Evolutionary conservation across 2,113 vertebrate genomes (phyloP).

Genomic region (Coptodon rendalli): DNA sequence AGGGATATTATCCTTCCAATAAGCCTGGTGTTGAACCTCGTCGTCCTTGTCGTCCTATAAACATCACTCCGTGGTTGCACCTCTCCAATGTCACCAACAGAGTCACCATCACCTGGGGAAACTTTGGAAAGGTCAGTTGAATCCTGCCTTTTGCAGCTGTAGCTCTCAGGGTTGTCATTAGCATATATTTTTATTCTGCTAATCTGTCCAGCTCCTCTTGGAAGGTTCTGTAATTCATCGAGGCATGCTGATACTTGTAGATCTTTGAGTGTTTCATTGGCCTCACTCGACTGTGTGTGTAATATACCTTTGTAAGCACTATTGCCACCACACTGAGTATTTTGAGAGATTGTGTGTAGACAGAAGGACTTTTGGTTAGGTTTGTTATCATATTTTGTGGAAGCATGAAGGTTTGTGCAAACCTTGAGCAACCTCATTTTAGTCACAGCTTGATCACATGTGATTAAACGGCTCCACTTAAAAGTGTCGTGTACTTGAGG

Average conservation of each 20-base stretch:
- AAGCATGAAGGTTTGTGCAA: neutral
- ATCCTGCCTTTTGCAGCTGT: neutral
- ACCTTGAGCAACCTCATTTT: neutral
- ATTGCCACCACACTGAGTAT: neutral
- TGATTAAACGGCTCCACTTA: neutral
- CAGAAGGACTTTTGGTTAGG: neutral
- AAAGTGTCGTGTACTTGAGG: neutral
- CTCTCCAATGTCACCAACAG: slow-evolving; percentile 89
- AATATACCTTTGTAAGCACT: neutral
- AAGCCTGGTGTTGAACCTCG: slow-evolving; percentile 97
- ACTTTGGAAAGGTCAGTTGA: slow-evolving; percentile 89
- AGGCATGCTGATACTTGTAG: neutral
- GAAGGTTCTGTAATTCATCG: neutral
- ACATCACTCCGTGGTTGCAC: slow-evolving; percentile 97
- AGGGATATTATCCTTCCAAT: slow-evolving; percentile 98
- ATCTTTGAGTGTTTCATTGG: neutral
- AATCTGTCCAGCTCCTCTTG: neutral
- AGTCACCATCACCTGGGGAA: slow-evolving; percentile 95
- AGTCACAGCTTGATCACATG: neutral
- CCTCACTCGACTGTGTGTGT: neutral
- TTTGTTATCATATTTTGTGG: neutral
- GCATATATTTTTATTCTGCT: neutral
- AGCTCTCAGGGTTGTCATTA: neutral
- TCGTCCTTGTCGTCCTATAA: slow-evolving; percentile 92
- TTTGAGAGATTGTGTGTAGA: neutral